These are phyloP conservation scores for Horisme vitalbata DNA, from an alignment of 2,888 invertebrate genomes.

Conservation along the genomic window DNA sequence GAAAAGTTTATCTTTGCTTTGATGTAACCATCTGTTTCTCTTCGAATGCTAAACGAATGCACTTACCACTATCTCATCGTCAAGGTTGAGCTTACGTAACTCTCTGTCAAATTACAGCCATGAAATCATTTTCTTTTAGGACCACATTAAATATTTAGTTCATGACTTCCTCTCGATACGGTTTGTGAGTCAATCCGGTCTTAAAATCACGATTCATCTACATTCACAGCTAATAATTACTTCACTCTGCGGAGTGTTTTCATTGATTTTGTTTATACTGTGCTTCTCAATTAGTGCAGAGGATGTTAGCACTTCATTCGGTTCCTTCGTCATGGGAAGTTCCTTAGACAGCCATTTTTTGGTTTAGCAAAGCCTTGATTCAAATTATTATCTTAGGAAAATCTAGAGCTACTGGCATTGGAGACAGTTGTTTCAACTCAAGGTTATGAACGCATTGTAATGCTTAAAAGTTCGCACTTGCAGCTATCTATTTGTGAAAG, in stretches of 20 bases:
- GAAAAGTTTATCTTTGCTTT: conserved; percentile 36
- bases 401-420: background rate
- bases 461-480: conserved; percentile 1
- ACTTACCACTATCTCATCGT: conserved; percentile 46
- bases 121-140: conserved; percentile 59
- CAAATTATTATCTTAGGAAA: background rate
- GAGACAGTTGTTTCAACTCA: background rate
- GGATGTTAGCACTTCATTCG: too few species aligned
- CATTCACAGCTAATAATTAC: background rate
- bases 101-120: conserved; percentile 53
- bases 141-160: conserved; percentile 60
- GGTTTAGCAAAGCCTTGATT: background rate
- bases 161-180: conserved; percentile 62
- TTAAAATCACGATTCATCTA: conserved; percentile 23
- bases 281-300: too few species aligned
- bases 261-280: too few species aligned
- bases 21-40: conserved; percentile 46
- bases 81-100: conserved; percentile 53
- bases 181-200: conserved; percentile 47
- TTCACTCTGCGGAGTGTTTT: too few species aligned
- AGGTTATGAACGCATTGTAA: conserved; percentile 8
- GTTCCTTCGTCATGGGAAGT: too few species aligned
- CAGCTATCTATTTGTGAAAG: conserved; percentile 1
- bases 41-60: conserved; percentile 41
- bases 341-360: too few species aligned